These are phyloP conservation scores for Sinocyclocheilus anophthalmus DNA, from an alignment of 2,113 vertebrate species.

Conservation along the genomic window DNA sequence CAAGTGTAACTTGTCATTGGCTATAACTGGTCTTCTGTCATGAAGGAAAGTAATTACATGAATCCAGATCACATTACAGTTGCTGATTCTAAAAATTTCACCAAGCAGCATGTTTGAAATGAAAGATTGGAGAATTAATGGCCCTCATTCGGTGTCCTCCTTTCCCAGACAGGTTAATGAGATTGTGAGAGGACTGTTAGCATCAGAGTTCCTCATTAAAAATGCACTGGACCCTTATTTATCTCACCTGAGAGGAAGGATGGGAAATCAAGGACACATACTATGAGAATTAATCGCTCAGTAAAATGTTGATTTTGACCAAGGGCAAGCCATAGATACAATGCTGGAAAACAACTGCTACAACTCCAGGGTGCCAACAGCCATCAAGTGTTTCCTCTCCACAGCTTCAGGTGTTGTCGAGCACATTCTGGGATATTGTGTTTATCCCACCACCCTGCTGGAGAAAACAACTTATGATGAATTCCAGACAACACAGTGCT, in stretches of 20 bases:
- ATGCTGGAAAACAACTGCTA: neutral
- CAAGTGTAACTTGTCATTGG: neutral
- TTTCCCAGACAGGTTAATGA: conserved; percentile 53
- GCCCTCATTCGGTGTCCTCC: conserved; percentile 34
- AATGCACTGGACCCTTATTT: conserved; percentile 23
- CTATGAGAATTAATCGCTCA: conserved; percentile 45
- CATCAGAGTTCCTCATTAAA: conserved; percentile 46
- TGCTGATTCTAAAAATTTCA: conserved; percentile 9
- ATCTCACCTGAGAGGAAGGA: conserved; percentile 37
- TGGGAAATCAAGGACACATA: conserved; percentile 48
- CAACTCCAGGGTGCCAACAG: neutral
- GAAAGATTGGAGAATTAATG: conserved; percentile 40
- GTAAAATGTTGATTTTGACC: conserved; percentile 38
- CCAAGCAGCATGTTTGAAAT: conserved; percentile 26
- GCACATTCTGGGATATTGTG: neutral
- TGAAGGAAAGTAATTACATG: conserved; percentile 34
- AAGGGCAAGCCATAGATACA: conserved; percentile 39
- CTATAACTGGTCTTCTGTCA: neutral
- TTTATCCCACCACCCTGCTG: neutral
- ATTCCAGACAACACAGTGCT: neutral
- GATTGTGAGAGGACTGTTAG: conserved; percentile 49
- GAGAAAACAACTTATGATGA: neutral
- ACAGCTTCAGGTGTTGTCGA: neutral
- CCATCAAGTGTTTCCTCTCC: neutral
- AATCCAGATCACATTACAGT: conserved; percentile 7